Conservation (phyloP, 2,113 vertebrate species). For the Arizona elegans region DNA sequence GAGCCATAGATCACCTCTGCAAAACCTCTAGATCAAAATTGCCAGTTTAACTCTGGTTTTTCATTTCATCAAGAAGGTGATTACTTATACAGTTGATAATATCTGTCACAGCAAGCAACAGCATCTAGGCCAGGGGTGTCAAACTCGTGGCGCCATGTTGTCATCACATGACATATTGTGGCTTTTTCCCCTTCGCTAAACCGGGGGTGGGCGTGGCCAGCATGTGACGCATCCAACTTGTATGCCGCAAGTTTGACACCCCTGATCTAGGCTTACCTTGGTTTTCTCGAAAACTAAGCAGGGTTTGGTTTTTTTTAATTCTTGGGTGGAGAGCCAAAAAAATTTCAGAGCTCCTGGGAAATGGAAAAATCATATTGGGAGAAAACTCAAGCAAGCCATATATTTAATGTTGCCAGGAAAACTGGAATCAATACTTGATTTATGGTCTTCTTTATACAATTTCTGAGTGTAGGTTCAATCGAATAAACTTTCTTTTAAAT, state of each 20-base stretch:
- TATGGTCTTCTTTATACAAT: neutral
- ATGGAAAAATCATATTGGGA: neutral
- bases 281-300: neutral
- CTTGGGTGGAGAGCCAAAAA: neutral
- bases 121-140: neutral
- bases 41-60: neutral
- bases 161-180: no score
- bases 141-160: no score
- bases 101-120: neutral
- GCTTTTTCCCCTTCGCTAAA: no score
- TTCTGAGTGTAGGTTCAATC: neutral
- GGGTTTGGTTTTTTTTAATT: neutral
- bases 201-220: no score
- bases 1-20: neutral
- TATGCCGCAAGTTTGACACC: no score
- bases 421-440: neutral
- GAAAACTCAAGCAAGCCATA: neutral
- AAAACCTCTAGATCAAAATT: neutral
- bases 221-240: no score
- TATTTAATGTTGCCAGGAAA: neutral
- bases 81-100: neutral
- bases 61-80: neutral
- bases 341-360: neutral
- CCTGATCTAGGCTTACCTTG: neutral
- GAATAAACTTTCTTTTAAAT: neutral